Base-by-base conservation (phyloP, 2,797 vertebrate genomes). In the Leontocebus nigricollis region DNA sequence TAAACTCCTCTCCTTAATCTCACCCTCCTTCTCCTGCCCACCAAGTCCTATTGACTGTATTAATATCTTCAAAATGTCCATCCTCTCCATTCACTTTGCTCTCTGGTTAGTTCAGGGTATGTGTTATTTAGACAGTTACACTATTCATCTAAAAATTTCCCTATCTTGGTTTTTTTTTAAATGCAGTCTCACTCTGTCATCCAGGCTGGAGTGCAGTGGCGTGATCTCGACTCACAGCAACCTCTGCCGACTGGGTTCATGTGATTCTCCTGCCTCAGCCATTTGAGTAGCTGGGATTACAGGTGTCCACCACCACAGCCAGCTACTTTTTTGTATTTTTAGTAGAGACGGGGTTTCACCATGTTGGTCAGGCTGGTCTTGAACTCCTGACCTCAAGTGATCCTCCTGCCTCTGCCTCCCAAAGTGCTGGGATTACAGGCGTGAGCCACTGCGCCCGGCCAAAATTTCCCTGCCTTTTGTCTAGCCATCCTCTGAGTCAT, bases 51-150 rank as follows among this genome's bases (percentile, higher is more conserved):
- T 36, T 89, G 24, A 67, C 36, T 73, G 1, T 59, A 64, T 97
- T 90, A 83, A 88, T 88, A n/a, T 33, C 36, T 93, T 92, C 20
- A 82, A 52, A 91, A 83, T 87, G 91, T n/a, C 70, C 10, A 36
- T 36, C 44, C 26, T 46, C 55, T 92, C 85, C n/a, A 36, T 93
- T 90, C 7, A n/a, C 30, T 73, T 57, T 83, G 44, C 22, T 83
- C 4, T 59, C 41, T 10, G 3, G 11, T 96, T 83, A 36, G 14
- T 82, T 95, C 14, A 57, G 61, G 81, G 85, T 91, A 80, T 85
- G 52, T 95, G 73, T 72, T 89, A 52, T 36, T 94, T 61, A 83
- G 50, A 57, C 22, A 83, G 33, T 79, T 39, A 64, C 2, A 5
- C 17, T 93, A 20, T 44, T 19, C 41, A 84, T 39, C 27, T 96